phyloP scores from a whole-genome alignment of 2,797 vertebrate species.

The Hydrocynus forskahlii region DNA sequence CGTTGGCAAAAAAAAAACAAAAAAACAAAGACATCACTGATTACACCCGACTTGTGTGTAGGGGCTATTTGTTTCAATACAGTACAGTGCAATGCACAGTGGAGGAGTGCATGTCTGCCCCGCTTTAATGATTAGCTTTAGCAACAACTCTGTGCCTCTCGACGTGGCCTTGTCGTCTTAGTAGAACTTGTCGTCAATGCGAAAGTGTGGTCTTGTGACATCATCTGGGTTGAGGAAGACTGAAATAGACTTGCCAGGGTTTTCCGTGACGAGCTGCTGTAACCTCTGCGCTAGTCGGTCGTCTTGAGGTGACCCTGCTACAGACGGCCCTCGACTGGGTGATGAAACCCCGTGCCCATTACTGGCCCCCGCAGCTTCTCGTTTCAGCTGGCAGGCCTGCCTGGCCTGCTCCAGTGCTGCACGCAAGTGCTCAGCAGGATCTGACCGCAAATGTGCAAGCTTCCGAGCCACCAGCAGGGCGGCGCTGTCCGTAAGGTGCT shows the following conservation, averaged over 20 bases:
- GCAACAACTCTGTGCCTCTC: slow-evolving; percentile 26
- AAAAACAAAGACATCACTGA: slow-evolving; percentile 29
- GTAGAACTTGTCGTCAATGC: slow-evolving; percentile 86
- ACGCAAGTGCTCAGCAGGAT: slow-evolving; percentile 84
- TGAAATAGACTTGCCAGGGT: slow-evolving; percentile 85
- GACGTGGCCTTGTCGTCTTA: slow-evolving; percentile 55
- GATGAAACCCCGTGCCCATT: slow-evolving; percentile 70
- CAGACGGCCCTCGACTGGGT: slow-evolving; percentile 66
- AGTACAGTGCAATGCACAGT: slow-evolving; percentile 23
- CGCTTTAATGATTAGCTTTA: slow-evolving; percentile 10
- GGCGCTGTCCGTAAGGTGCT: slow-evolving; percentile 73
- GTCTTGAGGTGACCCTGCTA: slow-evolving; percentile 72
- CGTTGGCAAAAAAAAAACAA: slow-evolving; percentile 13
- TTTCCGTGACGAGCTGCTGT: slow-evolving; percentile 84
- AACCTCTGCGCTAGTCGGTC: slow-evolving; percentile 80
- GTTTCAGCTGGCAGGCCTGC: slow-evolving; percentile 82
- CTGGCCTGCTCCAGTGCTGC: slow-evolving; percentile 83
- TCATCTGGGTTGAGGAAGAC: slow-evolving; percentile 86
- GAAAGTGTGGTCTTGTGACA: slow-evolving; percentile 82
- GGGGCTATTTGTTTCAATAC: slow-evolving; percentile 32
- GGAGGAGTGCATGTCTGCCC: background rate
- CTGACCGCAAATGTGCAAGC: slow-evolving; percentile 82
- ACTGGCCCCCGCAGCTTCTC: slow-evolving; percentile 67
- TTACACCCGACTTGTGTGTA: slow-evolving; percentile 20
- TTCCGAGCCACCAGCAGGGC: slow-evolving; percentile 75